Evolutionary conservation across 2,113 vertebrate species (phyloP).

Genomic region (Andinoacara biseriatus): DNA sequence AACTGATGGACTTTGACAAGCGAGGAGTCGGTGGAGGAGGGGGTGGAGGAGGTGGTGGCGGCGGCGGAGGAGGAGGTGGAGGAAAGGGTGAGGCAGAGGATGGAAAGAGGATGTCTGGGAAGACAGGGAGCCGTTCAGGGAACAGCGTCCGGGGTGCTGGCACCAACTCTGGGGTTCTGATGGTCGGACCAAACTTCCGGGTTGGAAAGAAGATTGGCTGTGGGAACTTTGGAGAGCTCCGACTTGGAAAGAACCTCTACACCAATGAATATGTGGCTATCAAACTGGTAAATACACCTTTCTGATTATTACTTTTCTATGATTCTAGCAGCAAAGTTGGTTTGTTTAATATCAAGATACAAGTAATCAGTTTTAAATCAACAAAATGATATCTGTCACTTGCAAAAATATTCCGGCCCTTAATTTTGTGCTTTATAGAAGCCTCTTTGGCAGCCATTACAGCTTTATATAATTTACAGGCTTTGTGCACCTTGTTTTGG

Average conservation of each 20-base stretch:
- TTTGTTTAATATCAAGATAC: neutral
- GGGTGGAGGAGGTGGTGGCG: constrained; percentile 84
- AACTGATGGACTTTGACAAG: constrained; percentile 99
- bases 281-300: constrained; percentile 87
- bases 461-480: no score
- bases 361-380: neutral
- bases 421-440: no score
- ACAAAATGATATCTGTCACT: no score
- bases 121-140: constrained; percentile 78
- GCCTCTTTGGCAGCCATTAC: no score
- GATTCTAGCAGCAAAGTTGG: neutral
- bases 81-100: constrained; percentile 90
- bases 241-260: constrained; percentile 93
- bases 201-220: constrained; percentile 98
- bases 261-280: constrained; percentile 98
- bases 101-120: constrained; percentile 90
- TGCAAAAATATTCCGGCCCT: no score
- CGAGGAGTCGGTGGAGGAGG: constrained; percentile 82
- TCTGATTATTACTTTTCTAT: accelerated
- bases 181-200: constrained; percentile 97
- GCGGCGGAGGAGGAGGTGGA: constrained; percentile 88
- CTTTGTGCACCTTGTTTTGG: no score
- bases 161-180: constrained; percentile 92
- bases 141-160: constrained; percentile 84
- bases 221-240: constrained; percentile 95